phyloP scores from a whole-genome alignment of 2,113 vertebrate genomes.

The Syngnathus scovelli region DNA sequence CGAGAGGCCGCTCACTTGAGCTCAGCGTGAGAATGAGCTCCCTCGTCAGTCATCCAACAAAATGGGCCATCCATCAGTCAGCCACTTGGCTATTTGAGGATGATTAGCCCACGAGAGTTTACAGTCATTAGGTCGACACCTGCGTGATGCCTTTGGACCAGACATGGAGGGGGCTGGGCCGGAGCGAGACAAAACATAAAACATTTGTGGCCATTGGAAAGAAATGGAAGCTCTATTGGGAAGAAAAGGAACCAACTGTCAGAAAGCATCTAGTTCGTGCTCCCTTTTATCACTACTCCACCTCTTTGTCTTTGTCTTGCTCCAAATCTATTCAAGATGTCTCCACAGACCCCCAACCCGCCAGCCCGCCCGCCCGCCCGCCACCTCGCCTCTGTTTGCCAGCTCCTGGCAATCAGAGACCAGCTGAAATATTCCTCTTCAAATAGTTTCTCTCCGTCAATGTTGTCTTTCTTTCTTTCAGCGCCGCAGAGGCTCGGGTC shows the following conservation, averaged over 20 bases:
- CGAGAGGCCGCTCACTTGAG: slow-evolving; percentile 59
- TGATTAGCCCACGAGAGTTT: slow-evolving; percentile 29
- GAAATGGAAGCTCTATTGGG: slow-evolving; percentile 40
- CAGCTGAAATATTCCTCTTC: slow-evolving; percentile 66
- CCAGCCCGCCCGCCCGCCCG: neutral
- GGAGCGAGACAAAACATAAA: slow-evolving; percentile 35
- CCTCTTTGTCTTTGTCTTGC: slow-evolving; percentile 39
- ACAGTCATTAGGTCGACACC: slow-evolving; percentile 54
- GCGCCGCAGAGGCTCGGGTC: slow-evolving; percentile 60
- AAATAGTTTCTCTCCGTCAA: slow-evolving; percentile 69
- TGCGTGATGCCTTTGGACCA: slow-evolving; percentile 40
- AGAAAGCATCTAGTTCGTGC: slow-evolving; percentile 46
- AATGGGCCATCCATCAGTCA: slow-evolving; percentile 57
- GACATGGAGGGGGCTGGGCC: slow-evolving; percentile 2
- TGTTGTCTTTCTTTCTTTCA: slow-evolving; percentile 73
- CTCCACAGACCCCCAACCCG: slow-evolving; percentile 18
- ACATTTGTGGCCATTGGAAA: slow-evolving; percentile 52
- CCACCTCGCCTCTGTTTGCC: slow-evolving; percentile 46
- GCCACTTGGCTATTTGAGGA: slow-evolving; percentile 23
- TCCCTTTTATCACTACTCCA: slow-evolving; percentile 48
- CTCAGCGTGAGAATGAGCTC: slow-evolving; percentile 59
- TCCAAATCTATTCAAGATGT: slow-evolving; percentile 66
- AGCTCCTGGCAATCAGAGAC: slow-evolving; percentile 56
- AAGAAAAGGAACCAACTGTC: slow-evolving; percentile 54
- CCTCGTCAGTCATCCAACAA: slow-evolving; percentile 63